Base-by-base conservation (phyloP, 2,888 invertebrate species). In the Dasypolia templi region DNA sequence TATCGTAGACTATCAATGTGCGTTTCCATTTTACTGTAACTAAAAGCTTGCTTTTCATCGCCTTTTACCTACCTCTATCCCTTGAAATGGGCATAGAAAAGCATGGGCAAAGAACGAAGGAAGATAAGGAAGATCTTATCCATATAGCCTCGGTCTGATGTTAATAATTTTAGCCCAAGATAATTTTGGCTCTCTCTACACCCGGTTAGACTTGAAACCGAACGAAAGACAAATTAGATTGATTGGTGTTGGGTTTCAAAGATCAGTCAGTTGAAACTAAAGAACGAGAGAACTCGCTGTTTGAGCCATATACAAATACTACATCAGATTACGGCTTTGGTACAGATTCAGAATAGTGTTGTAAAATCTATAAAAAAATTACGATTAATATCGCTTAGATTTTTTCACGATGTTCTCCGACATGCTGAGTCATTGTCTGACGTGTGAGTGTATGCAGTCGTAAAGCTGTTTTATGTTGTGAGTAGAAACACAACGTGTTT, bases 391-490 rank as follows among this genome's bases (percentile, higher is more conserved):
- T 71, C 44, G 71, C 44, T 62, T 58, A 35, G n/a, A 55, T 61
- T 73, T 64, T 72, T 79, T 58, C 71, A 49, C 29, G 63, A 29
- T 32, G 42, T 19, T 55, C 19, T 49, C 29, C 51, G 35, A 46
- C 19, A 12, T 5, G 39, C 7, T 78, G 77, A 77, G 62, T 79
- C 74, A 74, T 63, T 51, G 62, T 71, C 56, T 44, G 70, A 64
- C 71, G 58, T 32, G 70, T 39, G 56, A 56, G 71, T 55, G 49
- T 51, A 61, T 55, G 58, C 44, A 49, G 72, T 46, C 49, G 59
- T 77, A 55, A 77, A 77, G 29, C 49, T 72, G 79, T 72, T 77
- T 72, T 65, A 79, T 73, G 49, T 65, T 51, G 61, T 44, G 42
- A 22, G 55, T 49, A 49, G 46, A 49, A 26, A 17, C 62, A 42